Conservation (phyloP, 2,888 invertebrate species). For the Eilema caniola region DNA sequence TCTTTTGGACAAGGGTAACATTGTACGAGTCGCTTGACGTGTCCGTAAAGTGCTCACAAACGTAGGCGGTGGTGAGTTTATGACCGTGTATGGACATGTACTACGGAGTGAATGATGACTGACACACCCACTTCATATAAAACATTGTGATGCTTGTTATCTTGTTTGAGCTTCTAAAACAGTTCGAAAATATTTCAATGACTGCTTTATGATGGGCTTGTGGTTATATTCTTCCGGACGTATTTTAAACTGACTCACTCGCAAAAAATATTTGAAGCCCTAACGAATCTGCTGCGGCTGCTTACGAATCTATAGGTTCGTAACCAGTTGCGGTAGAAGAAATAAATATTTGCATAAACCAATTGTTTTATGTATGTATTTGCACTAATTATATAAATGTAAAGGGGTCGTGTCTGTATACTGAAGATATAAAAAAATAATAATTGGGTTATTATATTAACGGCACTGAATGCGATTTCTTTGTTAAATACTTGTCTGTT, state of each 20-base stretch:
- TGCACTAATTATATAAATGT: no score
- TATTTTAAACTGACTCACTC: neutral
- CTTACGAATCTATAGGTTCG: no score
- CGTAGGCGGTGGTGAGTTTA: constrained; percentile 60
- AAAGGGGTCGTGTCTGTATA: no score
- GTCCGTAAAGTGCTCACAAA: constrained; percentile 52
- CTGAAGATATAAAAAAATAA: no score
- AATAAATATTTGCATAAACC: no score
- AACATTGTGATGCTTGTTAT: constrained; percentile 54
- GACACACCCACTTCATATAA: constrained; percentile 62
- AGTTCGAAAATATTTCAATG: constrained; percentile 41
- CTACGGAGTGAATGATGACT: constrained; percentile 61
- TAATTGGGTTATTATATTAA: no score
- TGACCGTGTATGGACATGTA: constrained; percentile 57
- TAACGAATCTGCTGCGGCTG: no score
- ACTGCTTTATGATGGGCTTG: constrained; percentile 19
- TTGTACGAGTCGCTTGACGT: constrained; percentile 48
- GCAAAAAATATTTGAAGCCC: neutral
- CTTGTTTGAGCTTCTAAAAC: constrained; percentile 37
- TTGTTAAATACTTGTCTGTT: no score
- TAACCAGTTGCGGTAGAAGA: no score
- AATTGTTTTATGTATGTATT: no score
- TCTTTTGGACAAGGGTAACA: constrained; percentile 49
- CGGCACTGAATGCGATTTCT: no score
- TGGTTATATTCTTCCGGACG: constrained; percentile 2